phyloP scores from a whole-genome alignment of 2,888 invertebrate genomes.

The Agrochola circellaris region DNA sequence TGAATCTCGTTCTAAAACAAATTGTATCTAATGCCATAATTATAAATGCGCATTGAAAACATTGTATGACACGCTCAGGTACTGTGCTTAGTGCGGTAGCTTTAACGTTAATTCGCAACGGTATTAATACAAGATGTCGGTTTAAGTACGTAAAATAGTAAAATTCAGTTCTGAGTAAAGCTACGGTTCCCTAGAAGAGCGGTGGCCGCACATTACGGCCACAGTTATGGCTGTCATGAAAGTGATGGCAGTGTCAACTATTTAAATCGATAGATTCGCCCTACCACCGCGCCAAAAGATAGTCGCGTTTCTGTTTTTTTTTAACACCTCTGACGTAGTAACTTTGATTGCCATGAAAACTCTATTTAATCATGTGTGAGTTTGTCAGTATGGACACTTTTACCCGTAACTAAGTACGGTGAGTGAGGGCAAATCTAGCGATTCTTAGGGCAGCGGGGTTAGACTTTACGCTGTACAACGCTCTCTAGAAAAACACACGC shows the following conservation, averaged over 20 bases:
- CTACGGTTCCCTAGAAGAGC: background rate
- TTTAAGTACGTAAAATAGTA: background rate
- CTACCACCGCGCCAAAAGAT: no score
- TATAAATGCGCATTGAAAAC: constrained; percentile 9
- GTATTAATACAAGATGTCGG: background rate
- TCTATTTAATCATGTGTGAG: background rate
- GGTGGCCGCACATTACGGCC: background rate
- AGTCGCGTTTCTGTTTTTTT: background rate
- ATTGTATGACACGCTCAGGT: constrained; percentile 3
- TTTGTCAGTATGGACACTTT: background rate
- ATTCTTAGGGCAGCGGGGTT: background rate
- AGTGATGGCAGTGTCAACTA: background rate
- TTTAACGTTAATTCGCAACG: background rate
- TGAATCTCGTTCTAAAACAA: constrained; percentile 21
- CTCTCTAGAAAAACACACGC: background rate
- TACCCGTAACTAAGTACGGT: background rate
- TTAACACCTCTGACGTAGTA: no score
- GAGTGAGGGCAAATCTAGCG: background rate
- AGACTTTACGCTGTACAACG: background rate
- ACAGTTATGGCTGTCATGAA: background rate
- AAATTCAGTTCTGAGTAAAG: background rate
- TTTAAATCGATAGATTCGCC: background rate
- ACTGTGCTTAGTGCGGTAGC: background rate
- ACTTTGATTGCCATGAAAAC: no score
- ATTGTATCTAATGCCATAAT: constrained; percentile 21